Percentiles rank a stretch among this genome's conserved stretches.
These are phyloP conservation scores for Pangasius macronema DNA, from an alignment of 2,797 vertebrate genomes.

Conservation along the genomic window DNA sequence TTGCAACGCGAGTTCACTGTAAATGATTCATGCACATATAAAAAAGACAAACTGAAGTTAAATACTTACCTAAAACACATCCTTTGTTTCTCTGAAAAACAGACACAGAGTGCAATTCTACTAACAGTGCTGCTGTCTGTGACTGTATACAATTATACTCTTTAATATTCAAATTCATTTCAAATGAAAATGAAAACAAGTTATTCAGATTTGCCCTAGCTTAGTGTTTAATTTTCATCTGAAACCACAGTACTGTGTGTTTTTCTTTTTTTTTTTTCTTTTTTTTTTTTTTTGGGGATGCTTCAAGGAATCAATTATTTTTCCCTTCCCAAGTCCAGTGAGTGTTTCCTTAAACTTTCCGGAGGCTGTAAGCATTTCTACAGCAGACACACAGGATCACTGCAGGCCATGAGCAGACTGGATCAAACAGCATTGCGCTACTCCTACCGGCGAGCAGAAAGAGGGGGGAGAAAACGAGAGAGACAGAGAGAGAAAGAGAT, in stretches of 20 bases:
- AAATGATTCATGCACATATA: background rate
- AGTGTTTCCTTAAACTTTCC: constrained; percentile 1
- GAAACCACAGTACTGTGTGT: background rate
- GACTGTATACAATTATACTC: background rate
- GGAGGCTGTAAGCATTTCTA: constrained; percentile 13
- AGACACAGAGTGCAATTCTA: background rate
- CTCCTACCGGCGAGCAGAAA: constrained; percentile 75
- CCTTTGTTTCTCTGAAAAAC: background rate
- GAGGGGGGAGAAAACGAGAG: constrained; percentile 36
- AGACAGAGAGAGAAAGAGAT: constrained; percentile 79
- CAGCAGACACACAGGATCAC: constrained; percentile 42
- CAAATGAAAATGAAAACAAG: background rate
- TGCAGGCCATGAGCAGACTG: constrained; percentile 75
- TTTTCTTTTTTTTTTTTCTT: background rate
- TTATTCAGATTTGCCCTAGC: background rate
- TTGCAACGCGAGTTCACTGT: background rate
- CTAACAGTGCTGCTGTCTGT: background rate
- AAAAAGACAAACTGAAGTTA: background rate
- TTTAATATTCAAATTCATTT: background rate
- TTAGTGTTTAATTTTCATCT: background rate
- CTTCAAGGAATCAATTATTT: constrained; percentile 10
- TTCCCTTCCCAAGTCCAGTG: background rate
- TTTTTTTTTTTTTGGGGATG: background rate
- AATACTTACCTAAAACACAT: background rate
- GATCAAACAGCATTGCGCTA: constrained; percentile 74